phyloP scores from a whole-genome alignment of 2,797 vertebrate species.

The Periophthalmus magnuspinnatus region DNA sequence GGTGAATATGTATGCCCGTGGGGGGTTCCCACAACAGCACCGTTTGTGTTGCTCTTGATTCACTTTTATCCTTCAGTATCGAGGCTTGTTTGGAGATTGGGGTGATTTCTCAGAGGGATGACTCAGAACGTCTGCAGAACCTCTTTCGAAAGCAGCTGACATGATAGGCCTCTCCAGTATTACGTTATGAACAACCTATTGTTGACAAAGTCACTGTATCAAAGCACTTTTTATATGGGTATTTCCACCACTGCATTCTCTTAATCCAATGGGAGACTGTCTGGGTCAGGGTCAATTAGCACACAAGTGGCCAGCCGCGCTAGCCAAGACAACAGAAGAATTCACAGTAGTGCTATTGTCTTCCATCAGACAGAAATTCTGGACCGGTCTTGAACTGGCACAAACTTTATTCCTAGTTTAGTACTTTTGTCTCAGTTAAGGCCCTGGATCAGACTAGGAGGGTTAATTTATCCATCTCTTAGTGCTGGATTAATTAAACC shows the following conservation, averaged over 20 bases:
- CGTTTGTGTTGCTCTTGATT: slow-evolving; percentile 52
- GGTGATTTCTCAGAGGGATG: slow-evolving; percentile 51
- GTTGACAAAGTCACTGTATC: slow-evolving; percentile 62
- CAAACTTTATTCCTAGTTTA: background rate
- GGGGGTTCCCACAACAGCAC: slow-evolving; percentile 43
- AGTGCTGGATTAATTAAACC: too few relatives aligned
- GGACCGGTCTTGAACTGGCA: background rate
- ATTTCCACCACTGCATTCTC: slow-evolving; percentile 61
- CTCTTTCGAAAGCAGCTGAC: slow-evolving; percentile 35
- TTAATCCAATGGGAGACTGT: slow-evolving; percentile 55
- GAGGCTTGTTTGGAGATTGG: slow-evolving; percentile 34
- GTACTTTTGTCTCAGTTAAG: background rate
- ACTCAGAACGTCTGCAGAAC: slow-evolving; percentile 42
- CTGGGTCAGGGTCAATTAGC: slow-evolving; percentile 68
- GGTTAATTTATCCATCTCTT: too few relatives aligned
- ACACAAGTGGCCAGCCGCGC: slow-evolving; percentile 50
- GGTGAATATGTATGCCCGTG: slow-evolving; percentile 25
- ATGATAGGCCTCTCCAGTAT: slow-evolving; percentile 32
- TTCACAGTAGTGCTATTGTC: slow-evolving; percentile 3
- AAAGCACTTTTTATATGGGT: slow-evolving; percentile 53
- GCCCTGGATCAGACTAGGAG: too few relatives aligned
- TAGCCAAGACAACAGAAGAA: slow-evolving; percentile 6
- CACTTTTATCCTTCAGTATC: slow-evolving; percentile 43
- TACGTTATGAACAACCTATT: slow-evolving; percentile 56
- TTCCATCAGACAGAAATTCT: background rate